Base-by-base conservation (phyloP, 92 coral and sea anemone species). In the Meandrina meandrites region DNA sequence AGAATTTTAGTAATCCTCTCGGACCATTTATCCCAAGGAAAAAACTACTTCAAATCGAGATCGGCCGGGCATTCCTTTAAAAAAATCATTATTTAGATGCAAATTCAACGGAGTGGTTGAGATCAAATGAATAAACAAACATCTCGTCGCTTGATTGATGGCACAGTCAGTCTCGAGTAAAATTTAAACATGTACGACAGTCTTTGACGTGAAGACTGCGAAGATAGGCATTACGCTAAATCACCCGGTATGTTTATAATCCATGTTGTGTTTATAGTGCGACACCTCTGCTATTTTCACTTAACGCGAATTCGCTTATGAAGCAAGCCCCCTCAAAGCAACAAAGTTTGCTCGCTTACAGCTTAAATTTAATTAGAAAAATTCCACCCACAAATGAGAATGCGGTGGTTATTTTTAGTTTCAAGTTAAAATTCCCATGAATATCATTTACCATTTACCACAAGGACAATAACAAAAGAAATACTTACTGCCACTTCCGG, bases 401-500 rank as follows among this genome's bases (percentile, higher is more conserved):
- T 7, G 54, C 42, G 31, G 13, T 35, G 37, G 67, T 8, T 74
- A 54, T 45, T 84, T 82, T 73, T 82, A 56, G 80, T 34, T 45
- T 40, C 89, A 50, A 58, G 62, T 36, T 18, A 48, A 81, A 84
- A 68, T 86, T 83, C 89, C 71, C 75, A 86, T 80, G 80, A 85
- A 89, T 73, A 76, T 35, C 35, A 82, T 81, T 60, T 82, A 42
- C 82, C 28, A 1, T 32, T 34, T n/a, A 47, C 51, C 66, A 48
- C 32, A 36, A 22, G 47, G 67, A 47, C 21, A 79, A 70, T n/a
- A 78, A 68, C 83, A 86, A 79, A 36, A 72, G 90, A 50, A 67
- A n/a, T 80, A 75, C 89, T 90, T 47, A 86, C 89, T 90, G 60
- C 53, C 58, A 72, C 89, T 90, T 79, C 86, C 84, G 86, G 89